A percentile compares a stretch with the other conserved stretches of the same genome.
Conservation (phyloP, 2,113 vertebrate genomes). For the Lontra canadensis region DNA sequence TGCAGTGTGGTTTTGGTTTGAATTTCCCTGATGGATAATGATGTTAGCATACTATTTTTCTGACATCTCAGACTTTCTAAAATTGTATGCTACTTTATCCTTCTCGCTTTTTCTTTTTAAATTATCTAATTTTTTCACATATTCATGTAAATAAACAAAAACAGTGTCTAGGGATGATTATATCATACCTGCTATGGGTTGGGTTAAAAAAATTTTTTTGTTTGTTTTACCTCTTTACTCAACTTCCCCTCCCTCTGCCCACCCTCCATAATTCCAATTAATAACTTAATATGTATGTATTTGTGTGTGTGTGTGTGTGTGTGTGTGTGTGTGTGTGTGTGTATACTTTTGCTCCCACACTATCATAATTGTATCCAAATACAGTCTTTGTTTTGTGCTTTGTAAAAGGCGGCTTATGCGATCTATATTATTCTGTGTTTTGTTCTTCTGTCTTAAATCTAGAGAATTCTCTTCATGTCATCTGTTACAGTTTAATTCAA, state of each 20-base stretch:
- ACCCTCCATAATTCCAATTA: no score
- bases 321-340: not conserved
- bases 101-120: not conserved
- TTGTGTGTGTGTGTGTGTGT: not conserved
- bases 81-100: not conserved
- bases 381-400: not conserved
- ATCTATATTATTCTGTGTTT: not conserved
- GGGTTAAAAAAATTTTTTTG: not conserved
- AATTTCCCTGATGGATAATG: no score
- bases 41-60: not conserved
- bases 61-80: not conserved
- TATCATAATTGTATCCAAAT: not conserved
- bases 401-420: not conserved
- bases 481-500: not conserved
- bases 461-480: not conserved
- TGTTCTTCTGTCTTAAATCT: not conserved
- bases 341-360: not conserved
- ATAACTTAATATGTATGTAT: not conserved
- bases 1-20: no score
- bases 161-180: not conserved
- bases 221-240: not conserved
- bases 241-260: not conserved
- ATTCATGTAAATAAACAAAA: not conserved
- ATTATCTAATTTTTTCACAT: not conserved
- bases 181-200: not conserved